Conservation (phyloP, 1,140 invertebrate genomes). For the Hylaeus anthracinus region DNA sequence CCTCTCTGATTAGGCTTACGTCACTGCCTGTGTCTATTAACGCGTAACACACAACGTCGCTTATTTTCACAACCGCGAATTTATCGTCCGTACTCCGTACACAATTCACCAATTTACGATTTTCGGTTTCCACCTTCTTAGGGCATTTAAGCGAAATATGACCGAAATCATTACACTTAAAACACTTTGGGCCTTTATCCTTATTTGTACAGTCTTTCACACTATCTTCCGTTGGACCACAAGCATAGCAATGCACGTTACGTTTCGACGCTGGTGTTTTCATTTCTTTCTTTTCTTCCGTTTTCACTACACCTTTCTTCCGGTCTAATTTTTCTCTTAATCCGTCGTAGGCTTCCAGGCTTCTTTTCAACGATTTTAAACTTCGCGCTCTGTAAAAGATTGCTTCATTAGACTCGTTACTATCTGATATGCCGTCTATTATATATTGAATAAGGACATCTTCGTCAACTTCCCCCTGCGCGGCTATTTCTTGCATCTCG, state of each 20-base stretch:
- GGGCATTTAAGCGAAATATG: conserved; percentile 35
- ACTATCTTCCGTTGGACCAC: conserved; percentile 35
- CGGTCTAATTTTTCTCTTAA: conserved; percentile 21
- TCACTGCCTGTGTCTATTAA: conserved; percentile 53
- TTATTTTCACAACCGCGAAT: conserved; percentile 5
- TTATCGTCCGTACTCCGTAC: background rate
- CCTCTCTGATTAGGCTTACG: conserved; percentile 31
- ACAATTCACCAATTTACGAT: conserved; percentile 6
- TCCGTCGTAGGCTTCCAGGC: conserved; percentile 33
- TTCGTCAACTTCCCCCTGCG: no score
- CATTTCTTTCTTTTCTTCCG: background rate
- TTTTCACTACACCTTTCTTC: background rate
- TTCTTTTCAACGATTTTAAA: conserved; percentile 30
- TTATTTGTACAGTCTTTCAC: conserved; percentile 29
- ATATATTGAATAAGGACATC: background rate
- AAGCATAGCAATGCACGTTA: conserved; percentile 25
- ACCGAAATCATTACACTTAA: conserved; percentile 41
- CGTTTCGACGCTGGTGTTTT: background rate
- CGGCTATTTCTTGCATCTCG: no score
- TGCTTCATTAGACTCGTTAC: conserved; percentile 42
- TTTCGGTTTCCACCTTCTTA: background rate
- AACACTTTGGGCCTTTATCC: conserved; percentile 53
- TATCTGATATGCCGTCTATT: conserved; percentile 57
- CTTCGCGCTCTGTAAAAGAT: conserved; percentile 41
- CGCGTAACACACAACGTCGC: background rate